These are phyloP conservation scores for Fratercula arctica DNA, from an alignment of 2,797 vertebrate genomes.

Conservation along the genomic window DNA sequence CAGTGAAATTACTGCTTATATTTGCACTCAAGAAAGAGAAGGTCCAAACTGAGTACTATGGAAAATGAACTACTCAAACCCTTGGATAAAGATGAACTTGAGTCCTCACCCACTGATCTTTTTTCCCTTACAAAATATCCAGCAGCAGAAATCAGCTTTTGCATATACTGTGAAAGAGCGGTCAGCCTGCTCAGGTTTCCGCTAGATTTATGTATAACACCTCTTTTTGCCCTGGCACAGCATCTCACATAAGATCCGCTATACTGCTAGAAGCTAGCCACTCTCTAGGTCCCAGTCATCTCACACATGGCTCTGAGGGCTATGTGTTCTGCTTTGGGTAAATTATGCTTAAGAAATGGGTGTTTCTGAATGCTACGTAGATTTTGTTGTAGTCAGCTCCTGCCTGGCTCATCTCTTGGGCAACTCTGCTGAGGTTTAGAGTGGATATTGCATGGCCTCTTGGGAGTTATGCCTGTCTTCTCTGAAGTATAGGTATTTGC, in stretches of 20 bases:
- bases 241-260: not conserved
- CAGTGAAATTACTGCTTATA: not conserved
- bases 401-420: not conserved
- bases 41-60: not conserved
- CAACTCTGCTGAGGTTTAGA: not conserved
- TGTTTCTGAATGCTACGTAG: not conserved
- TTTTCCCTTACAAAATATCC: not conserved
- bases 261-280: not conserved
- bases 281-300: not conserved
- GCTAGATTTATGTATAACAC: not conserved
- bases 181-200: not conserved
- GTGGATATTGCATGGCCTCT: not conserved
- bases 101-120: not conserved
- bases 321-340: not conserved
- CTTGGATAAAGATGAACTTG: not conserved
- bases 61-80: not conserved
- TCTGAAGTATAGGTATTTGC: not conserved
- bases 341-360: not conserved
- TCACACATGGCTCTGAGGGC: not conserved
- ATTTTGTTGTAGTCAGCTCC: not conserved
- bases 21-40: not conserved
- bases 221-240: not conserved
- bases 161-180: not conserved
- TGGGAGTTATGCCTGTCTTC: not conserved
- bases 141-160: not conserved